Evolutionary conservation across 1,140 invertebrate genomes (phyloP), one percentile per base, ranked within the genome.

Genomic region (Fragariocoptes setiger): DNA sequence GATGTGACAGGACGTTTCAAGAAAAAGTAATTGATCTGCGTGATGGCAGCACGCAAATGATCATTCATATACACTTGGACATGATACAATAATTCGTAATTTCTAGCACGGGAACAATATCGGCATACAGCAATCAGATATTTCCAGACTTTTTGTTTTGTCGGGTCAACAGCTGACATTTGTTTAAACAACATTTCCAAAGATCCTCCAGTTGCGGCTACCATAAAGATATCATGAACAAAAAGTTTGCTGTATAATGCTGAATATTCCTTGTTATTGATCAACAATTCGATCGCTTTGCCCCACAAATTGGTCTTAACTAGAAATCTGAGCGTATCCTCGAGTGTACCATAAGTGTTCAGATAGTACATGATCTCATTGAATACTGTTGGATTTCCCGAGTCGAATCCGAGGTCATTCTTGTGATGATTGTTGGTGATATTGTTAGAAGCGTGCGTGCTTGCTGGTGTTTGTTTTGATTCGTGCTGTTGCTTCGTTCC

Each of bases 61-160:
- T 51, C 50, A 37, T 41, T 46, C 49, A 51, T 51, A 35, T 49
- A 50, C 4, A 50, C 19, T 38, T 51, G 50, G 1, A 51, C 19
- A 19, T 40, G 50, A 43, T 61, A 59, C 5, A 62, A 48, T 12
- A 53, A 49, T 45, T 59, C 47, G 31, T 53, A 51, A 14, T 52
- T 46, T 25, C 54, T 54, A 17, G 55, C 47, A 14, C 62, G 49
- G 25, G n/a, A 31, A 31, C 25, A 8, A 49, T 61, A 52, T 41
- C 51, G 50, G 47, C 59, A 61, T 0, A 52, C 49, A 2, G 56
- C 51, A 14, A 54, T 54, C 20, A 60, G 51, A 47, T 55, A 60
- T 18, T 41, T 21, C 39, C 52, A 51, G 52, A 55, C 56, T 21
- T 48, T 51, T 17, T 51, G 50, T 22, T 60, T 42, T 1, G 49